Percentiles rank a stretch among this genome's conserved stretches.
Evolutionary conservation across 2,888 invertebrate genomes (phyloP).

Genomic region (Ophion slaviceki): DNA sequence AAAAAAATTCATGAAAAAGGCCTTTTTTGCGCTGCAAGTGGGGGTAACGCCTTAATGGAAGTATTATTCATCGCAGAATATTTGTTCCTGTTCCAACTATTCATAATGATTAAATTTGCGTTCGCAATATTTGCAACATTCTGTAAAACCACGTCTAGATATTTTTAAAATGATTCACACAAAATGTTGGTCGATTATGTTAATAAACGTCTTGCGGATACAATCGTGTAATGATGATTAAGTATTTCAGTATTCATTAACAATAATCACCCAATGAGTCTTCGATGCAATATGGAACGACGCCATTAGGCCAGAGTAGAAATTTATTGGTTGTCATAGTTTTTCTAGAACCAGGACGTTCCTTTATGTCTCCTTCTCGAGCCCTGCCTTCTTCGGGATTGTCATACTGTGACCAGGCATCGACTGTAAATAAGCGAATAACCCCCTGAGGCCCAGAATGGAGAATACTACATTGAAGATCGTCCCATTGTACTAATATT

Average conservation of each 20-base stretch:
- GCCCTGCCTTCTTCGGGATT: conserved; percentile 67
- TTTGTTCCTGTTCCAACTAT: too few relatives aligned
- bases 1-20: too few relatives aligned
- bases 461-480: background rate
- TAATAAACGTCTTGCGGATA: too few relatives aligned
- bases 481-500: too few relatives aligned
- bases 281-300: conserved; percentile 62
- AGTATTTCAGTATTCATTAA: background rate
- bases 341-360: conserved; percentile 52
- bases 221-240: too few relatives aligned
- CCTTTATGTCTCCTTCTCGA: conserved; percentile 62
- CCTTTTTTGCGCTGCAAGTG: too few relatives aligned
- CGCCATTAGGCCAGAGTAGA: conserved; percentile 63
- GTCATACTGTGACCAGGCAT: conserved; percentile 66
- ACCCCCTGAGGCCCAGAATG: background rate
- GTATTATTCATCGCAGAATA: too few relatives aligned
- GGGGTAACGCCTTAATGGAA: too few relatives aligned
- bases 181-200: too few relatives aligned
- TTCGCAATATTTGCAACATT: background rate
- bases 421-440: conserved; percentile 42
- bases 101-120: background rate
- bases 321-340: conserved; percentile 44
- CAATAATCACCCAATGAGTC: conserved; percentile 56
- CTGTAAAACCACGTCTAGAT: background rate
- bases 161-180: too few relatives aligned